These are phyloP conservation scores for Zingel zingel DNA, from an alignment of 2,113 vertebrate species.

Conservation along the genomic window DNA sequence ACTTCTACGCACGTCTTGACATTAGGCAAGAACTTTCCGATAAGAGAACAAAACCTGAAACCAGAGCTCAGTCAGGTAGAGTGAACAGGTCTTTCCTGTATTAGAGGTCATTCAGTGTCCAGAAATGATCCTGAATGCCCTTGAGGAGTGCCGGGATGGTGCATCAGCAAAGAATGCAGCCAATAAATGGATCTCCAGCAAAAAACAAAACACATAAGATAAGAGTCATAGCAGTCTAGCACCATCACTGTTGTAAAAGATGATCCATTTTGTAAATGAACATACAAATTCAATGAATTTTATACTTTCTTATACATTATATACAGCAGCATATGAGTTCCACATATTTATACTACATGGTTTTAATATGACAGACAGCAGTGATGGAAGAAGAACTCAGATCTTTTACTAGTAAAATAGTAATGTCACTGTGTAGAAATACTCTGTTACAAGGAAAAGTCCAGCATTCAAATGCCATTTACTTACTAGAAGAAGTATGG, in stretches of 20 bases:
- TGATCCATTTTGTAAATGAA: not conserved
- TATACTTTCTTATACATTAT: not conserved
- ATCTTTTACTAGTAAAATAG: not conserved
- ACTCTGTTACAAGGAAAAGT: not conserved
- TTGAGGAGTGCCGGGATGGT: not conserved
- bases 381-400: not conserved
- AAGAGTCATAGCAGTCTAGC: not conserved
- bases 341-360: not conserved
- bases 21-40: not conserved
- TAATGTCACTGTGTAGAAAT: not conserved
- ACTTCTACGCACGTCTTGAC: not conserved
- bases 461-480: not conserved
- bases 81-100: slow-evolving; percentile 48
- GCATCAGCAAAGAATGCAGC: not conserved
- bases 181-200: slow-evolving; percentile 18
- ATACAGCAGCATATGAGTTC: not conserved
- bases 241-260: not conserved
- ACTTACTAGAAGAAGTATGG: no score
- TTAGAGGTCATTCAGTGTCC: slow-evolving; percentile 40
- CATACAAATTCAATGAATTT: not conserved
- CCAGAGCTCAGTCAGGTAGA: slow-evolving; percentile 5
- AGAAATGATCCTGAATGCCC: slow-evolving; percentile 24
- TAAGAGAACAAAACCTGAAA: slow-evolving; percentile 43
- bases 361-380: not conserved
- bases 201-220: not conserved